Conservation (phyloP, 2,113 vertebrate species). For the Elaphurus davidianus region DNA sequence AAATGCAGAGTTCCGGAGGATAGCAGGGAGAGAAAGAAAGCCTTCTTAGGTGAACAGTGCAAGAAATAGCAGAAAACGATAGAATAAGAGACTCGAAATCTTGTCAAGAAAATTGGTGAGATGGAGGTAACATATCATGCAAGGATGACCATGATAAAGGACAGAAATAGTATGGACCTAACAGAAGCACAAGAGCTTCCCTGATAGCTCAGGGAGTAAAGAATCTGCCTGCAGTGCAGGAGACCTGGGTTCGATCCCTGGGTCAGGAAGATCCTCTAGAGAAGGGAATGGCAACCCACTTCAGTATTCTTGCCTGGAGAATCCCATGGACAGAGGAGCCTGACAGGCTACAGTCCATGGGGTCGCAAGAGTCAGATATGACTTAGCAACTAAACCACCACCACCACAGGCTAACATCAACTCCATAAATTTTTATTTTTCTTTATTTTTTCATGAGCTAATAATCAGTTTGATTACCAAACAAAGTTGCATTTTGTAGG, state of each 20-base stretch:
- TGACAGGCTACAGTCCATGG: neutral
- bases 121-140: neutral
- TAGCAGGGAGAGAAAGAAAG: neutral
- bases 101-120: neutral
- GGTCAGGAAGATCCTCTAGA: neutral
- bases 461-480: neutral
- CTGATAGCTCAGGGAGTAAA: neutral
- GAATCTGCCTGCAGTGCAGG: neutral
- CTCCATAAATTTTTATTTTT: neutral
- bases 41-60: neutral
- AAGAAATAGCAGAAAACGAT: neutral
- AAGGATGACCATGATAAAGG: neutral
- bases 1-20: neutral
- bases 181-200: neutral
- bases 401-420: neutral
- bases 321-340: neutral
- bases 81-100: neutral
- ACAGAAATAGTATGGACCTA: neutral
- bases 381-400: neutral
- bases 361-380: fast-evolving
- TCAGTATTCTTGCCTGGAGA: neutral
- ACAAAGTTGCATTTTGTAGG: neutral
- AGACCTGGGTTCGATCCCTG: neutral
- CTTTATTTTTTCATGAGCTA: neutral
- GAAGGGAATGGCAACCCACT: neutral